phyloP scores from a whole-genome alignment of 2,113 vertebrate genomes.

The Agelaius phoeniceus region DNA sequence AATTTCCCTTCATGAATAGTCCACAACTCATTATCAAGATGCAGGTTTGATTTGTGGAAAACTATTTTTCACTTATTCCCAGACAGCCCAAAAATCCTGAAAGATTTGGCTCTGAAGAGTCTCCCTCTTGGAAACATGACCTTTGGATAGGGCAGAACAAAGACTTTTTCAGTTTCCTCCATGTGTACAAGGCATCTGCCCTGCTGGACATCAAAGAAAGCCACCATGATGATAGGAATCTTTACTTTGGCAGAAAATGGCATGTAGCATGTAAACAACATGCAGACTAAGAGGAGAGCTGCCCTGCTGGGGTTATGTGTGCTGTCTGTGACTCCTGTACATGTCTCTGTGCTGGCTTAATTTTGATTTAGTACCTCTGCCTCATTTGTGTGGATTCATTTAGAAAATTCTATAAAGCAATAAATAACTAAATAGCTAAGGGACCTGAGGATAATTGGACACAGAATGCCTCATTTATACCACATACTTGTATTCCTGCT shows the following conservation, averaged over 20 bases:
- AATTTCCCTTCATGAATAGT: neutral
- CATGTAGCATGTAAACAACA: neutral
- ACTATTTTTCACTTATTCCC: neutral
- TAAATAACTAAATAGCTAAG: neutral
- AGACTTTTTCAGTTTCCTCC: slow-evolving; percentile 1
- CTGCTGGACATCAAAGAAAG: neutral
- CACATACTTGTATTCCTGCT: neutral
- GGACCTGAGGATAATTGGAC: neutral
- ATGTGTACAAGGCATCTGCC: neutral
- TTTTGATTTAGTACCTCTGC: neutral
- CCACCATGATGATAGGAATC: slow-evolving; percentile 11
- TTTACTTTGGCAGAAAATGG: slow-evolving; percentile 30
- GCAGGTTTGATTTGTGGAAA: neutral
- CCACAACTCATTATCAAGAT: neutral
- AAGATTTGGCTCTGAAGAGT: neutral
- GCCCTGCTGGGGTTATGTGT: neutral
- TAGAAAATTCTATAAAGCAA: neutral
- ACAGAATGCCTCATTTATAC: neutral
- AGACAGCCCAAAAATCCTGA: neutral
- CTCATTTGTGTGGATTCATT: neutral
- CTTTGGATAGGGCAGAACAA: neutral
- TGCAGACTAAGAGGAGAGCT: neutral
- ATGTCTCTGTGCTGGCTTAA: neutral
- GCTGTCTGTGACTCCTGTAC: neutral
- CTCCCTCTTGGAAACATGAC: neutral